Evolutionary conservation across 2,888 invertebrate species (phyloP).

Genomic region (Drosophila falleni): DNA sequence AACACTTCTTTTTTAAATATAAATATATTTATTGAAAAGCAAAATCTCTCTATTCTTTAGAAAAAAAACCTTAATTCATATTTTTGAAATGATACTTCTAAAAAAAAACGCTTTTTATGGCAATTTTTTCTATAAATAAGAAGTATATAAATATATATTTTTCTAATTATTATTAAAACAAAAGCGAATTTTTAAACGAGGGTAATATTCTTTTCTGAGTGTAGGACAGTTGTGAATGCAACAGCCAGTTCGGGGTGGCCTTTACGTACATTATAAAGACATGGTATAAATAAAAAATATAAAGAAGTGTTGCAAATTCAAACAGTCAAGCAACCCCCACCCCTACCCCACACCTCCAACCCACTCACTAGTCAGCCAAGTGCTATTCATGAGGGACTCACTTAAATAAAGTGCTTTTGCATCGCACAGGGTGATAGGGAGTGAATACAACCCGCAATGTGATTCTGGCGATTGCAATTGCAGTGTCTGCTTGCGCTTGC

Average conservation of each 20-base stretch:
- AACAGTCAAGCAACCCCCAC: constrained; percentile 46
- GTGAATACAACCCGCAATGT: constrained; percentile 59
- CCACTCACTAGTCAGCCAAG: constrained; percentile 54
- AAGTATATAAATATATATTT: too few relatives aligned
- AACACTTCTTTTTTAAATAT: too few relatives aligned
- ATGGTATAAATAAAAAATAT: constrained; percentile 59
- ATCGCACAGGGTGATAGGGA: constrained; percentile 58
- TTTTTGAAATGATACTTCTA: too few relatives aligned
- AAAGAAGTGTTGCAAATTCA: constrained; percentile 80
- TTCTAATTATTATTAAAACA: too few relatives aligned
- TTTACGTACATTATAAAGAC: constrained; percentile 57
- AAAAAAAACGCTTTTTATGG: too few relatives aligned
- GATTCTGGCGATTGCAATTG: constrained; percentile 31
- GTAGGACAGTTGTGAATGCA: constrained; percentile 30
- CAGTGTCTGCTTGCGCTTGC: constrained; percentile 42
- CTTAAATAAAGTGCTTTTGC: constrained; percentile 80
- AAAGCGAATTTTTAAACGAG: too few relatives aligned
- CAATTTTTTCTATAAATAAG: too few relatives aligned
- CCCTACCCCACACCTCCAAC: neutral
- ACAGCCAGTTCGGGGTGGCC: constrained; percentile 27
- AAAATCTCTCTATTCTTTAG: too few relatives aligned
- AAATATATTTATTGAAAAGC: too few relatives aligned
- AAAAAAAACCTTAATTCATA: too few relatives aligned
- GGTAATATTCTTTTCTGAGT: too few relatives aligned
- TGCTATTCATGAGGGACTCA: constrained; percentile 81